Percentiles rank a stretch among this genome's conserved stretches.
phyloP scores from a whole-genome alignment of 1,140 invertebrate species.

The Pararge aegeria region DNA sequence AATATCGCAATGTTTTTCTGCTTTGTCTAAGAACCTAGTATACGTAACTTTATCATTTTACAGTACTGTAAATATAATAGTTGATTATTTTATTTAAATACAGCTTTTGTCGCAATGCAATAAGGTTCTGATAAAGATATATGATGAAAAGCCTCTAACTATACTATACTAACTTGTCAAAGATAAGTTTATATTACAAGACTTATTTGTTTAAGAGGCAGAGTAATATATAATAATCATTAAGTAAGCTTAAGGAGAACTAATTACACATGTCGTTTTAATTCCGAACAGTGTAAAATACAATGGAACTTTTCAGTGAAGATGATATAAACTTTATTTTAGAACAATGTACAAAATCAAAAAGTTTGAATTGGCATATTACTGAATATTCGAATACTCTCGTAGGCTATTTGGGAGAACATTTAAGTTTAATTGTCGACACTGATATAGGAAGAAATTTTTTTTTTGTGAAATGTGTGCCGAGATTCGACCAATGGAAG shows the following conservation, averaged over 20 bases:
- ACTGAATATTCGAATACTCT: slow-evolving; percentile 43
- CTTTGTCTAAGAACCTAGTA: neutral
- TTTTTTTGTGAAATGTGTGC: slow-evolving; percentile 61
- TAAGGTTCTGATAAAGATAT: too few species aligned
- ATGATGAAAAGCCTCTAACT: too few species aligned
- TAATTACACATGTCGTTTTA: neutral
- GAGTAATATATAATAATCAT: too few species aligned
- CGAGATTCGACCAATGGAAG: slow-evolving; percentile 48
- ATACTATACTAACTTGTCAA: too few species aligned
- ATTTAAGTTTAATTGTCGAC: slow-evolving; percentile 46
- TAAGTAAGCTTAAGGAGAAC: too few species aligned
- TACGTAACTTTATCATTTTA: too few species aligned
- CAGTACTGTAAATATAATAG: too few species aligned
- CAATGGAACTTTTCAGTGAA: slow-evolving; percentile 50
- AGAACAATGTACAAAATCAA: slow-evolving; percentile 35
- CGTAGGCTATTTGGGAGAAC: slow-evolving; percentile 60
- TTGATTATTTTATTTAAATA: too few species aligned
- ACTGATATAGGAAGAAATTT: slow-evolving; percentile 32
- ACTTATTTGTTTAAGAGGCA: too few species aligned
- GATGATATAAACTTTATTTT: slow-evolving; percentile 47
- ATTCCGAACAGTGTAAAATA: neutral
- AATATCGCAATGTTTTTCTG: neutral
- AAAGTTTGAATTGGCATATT: slow-evolving; percentile 40
- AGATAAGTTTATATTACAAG: too few species aligned
- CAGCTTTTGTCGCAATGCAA: too few species aligned